phyloP scores from a whole-genome alignment of 2,888 invertebrate species.

The Punctoribates punctum region DNA sequence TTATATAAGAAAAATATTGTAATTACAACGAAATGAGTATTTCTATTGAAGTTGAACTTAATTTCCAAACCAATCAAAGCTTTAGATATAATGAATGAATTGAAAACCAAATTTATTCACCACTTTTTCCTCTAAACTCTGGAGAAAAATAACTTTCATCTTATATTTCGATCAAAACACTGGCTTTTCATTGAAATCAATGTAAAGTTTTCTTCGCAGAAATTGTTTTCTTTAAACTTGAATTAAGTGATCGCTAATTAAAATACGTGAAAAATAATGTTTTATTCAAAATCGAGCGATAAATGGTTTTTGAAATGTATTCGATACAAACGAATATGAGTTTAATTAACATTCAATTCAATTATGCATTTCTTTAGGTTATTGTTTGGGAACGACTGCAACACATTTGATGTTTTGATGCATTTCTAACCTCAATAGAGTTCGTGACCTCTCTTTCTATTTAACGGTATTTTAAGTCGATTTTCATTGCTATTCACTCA shows the following conservation, averaged over 20 bases:
- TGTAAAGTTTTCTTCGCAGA: not conserved
- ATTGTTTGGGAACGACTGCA: not conserved
- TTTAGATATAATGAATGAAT: not conserved
- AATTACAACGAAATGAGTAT: too few species aligned
- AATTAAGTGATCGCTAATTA: not conserved
- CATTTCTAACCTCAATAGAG: conserved; percentile 1
- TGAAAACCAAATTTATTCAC: not conserved
- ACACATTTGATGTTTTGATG: not conserved
- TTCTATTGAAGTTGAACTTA: too few species aligned
- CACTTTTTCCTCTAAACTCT: conserved; percentile 3
- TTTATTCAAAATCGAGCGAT: too few species aligned
- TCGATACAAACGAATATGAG: too few species aligned
- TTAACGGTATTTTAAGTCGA: not conserved
- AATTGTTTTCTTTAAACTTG: not conserved
- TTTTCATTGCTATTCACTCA: too few species aligned
- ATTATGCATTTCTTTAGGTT: too few species aligned
- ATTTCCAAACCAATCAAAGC: too few species aligned
- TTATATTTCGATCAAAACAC: not conserved
- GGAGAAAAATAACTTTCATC: conserved; percentile 1
- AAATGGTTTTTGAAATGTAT: too few species aligned
- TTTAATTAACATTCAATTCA: not conserved
- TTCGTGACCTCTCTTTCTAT: conserved; percentile 6
- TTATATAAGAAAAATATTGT: too few species aligned
- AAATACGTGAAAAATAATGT: too few species aligned
- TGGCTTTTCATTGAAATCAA: not conserved